Conservation (phyloP, 2,797 vertebrate species). For the Petrocephalus sullivani region DNA sequence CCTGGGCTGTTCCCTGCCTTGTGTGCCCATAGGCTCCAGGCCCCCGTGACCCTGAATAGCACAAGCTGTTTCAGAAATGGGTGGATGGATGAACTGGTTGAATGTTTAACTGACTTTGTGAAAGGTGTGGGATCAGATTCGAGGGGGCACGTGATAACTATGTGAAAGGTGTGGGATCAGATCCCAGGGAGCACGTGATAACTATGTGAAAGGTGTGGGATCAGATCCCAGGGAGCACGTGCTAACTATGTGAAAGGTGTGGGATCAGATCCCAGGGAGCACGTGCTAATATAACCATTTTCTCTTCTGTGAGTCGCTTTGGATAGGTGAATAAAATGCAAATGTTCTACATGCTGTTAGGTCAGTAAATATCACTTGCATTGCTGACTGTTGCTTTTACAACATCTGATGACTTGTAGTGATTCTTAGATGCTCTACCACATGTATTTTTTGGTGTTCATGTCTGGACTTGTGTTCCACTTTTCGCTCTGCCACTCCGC, state of each 20-base stretch:
- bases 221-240: too few species aligned
- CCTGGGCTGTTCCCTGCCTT: too few species aligned
- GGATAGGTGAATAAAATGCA: neutral
- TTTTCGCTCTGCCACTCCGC: neutral
- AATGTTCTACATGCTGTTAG: neutral
- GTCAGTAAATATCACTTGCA: neutral
- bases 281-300: neutral
- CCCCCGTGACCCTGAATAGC: too few species aligned
- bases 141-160: neutral
- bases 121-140: too few species aligned
- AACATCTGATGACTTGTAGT: neutral
- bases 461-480: neutral
- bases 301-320: neutral
- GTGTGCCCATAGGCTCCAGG: too few species aligned
- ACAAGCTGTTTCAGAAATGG: too few species aligned
- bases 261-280: neutral
- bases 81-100: too few species aligned
- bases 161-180: neutral
- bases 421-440: neutral
- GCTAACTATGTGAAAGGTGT: neutral
- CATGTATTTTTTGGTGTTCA: neutral
- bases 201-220: neutral
- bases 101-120: too few species aligned
- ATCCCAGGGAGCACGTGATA: neutral
- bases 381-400: neutral